These are phyloP conservation scores for Lagodon rhomboides DNA, from an alignment of 2,797 vertebrate genomes.

Conservation along the genomic window DNA sequence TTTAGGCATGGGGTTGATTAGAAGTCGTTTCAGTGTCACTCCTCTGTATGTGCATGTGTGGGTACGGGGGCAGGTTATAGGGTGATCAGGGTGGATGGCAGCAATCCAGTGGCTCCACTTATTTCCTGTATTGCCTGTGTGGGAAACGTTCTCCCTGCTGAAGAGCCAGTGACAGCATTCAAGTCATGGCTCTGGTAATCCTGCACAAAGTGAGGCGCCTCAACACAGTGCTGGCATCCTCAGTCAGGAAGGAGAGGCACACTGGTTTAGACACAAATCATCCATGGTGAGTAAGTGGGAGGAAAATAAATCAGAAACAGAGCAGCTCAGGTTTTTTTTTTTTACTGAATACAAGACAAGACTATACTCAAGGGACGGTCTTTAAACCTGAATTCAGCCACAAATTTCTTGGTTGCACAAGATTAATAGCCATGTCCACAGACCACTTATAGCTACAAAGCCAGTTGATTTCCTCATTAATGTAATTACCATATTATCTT, in stretches of 20 bases:
- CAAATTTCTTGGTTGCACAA: background rate
- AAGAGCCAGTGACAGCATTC: constrained; percentile 43
- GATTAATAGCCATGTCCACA: constrained; percentile 1
- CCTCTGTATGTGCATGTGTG: background rate
- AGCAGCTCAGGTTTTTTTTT: background rate
- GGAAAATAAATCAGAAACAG: constrained; percentile 27
- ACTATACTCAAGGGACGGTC: background rate
- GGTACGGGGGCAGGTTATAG: constrained; percentile 9
- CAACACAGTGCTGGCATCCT: constrained; percentile 38
- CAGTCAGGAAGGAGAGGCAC: constrained; percentile 37
- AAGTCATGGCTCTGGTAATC: constrained; percentile 42
- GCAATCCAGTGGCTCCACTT: constrained; percentile 47
- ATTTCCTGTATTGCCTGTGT: constrained; percentile 56
- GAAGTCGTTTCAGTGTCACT: constrained; percentile 33
- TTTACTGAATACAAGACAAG: background rate
- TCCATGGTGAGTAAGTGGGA: constrained; percentile 11
- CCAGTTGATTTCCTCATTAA: constrained; percentile 1
- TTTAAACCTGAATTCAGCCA: background rate
- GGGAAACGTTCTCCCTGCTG: constrained; percentile 52
- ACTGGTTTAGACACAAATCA: constrained; percentile 30
- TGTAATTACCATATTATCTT: constrained; percentile 10
- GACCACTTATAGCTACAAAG: background rate
- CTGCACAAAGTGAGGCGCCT: constrained; percentile 33
- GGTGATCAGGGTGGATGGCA: constrained; percentile 40
- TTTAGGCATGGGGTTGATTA: constrained; percentile 36